Evolutionary conservation across 2,888 invertebrate genomes (phyloP).

Genomic region (Drosophila pseudotalamancana): DNA sequence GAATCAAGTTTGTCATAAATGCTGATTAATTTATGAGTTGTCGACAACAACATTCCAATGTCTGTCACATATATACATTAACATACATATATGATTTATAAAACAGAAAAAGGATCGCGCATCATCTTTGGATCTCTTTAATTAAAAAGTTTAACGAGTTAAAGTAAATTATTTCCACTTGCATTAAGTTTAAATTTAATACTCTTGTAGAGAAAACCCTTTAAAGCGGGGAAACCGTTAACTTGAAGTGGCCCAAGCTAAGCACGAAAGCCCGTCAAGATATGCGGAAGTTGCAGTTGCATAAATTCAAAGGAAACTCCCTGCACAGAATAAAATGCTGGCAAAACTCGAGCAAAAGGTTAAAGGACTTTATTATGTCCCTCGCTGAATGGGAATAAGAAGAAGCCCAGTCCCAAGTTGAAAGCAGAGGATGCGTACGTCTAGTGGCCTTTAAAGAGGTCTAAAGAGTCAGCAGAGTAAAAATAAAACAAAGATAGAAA

Average conservation of each 20-base stretch:
- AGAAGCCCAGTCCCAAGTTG: conserved; percentile 12
- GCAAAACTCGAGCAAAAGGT: conserved; percentile 59
- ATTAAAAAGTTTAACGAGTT: too few species aligned
- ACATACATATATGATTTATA: conserved; percentile 6
- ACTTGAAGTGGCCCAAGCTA: conserved; percentile 35
- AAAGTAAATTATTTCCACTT: background rate
- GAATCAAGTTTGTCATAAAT: conserved; percentile 14
- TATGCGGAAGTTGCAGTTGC: conserved; percentile 64
- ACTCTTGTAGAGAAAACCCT: background rate
- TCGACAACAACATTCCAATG: conserved; percentile 33
- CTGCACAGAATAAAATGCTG: conserved; percentile 7
- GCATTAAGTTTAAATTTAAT: background rate
- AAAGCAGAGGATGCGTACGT: conserved; percentile 30
- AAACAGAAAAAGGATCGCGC: too few species aligned
- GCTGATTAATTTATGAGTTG: conserved; percentile 43
- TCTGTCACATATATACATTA: conserved; percentile 7
- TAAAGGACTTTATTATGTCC: conserved; percentile 63
- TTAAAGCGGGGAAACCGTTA: conserved; percentile 34
- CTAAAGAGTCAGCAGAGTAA: conserved; percentile 5
- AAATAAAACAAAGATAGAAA: background rate
- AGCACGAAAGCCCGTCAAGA: conserved; percentile 27
- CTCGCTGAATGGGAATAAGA: conserved; percentile 9
- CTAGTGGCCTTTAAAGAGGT: conserved; percentile 51
- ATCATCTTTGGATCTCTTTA: too few species aligned
- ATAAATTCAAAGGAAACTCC: conserved; percentile 25